Evolutionary conservation across 2,888 invertebrate genomes (phyloP).

Genomic region (Rhamphomyia laevipes): DNA sequence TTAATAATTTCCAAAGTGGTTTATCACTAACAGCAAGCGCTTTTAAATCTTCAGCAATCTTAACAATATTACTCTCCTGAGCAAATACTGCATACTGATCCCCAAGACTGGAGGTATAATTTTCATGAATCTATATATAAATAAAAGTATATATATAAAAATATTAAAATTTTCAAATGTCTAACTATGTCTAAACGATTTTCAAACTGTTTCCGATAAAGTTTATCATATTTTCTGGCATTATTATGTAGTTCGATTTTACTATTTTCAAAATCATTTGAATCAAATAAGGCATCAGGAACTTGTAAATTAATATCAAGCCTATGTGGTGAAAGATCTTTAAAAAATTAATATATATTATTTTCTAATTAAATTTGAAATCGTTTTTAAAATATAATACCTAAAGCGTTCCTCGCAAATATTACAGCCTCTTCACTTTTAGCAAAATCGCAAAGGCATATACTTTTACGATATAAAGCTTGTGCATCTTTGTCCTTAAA

Average conservation of each 20-base stretch:
- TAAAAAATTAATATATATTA: background rate
- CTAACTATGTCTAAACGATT: background rate
- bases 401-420: conserved; percentile 5
- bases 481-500: background rate
- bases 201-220: background rate
- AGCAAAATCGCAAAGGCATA: conserved; percentile 6
- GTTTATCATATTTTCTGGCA: conserved; percentile 3
- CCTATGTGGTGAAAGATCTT: background rate
- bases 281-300: conserved; percentile 5
- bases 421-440: conserved; percentile 1
- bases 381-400: background rate
- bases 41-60: conserved; percentile 3
- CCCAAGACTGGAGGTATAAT: conserved; percentile 7
- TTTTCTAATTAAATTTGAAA: too few species aligned
- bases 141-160: background rate
- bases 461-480: conserved; percentile 6
- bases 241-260: conserved; percentile 7
- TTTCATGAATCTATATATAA: conserved; percentile 8
- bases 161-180: background rate
- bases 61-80: conserved; percentile 4
- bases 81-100: conserved; percentile 8
- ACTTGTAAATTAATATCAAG: conserved; percentile 9
- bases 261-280: conserved; percentile 8
- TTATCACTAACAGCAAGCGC: background rate
- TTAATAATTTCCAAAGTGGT: conserved; percentile 8